These are phyloP conservation scores for Ips typographus DNA, from an alignment of 1,140 invertebrate genomes.

Conservation along the genomic window DNA sequence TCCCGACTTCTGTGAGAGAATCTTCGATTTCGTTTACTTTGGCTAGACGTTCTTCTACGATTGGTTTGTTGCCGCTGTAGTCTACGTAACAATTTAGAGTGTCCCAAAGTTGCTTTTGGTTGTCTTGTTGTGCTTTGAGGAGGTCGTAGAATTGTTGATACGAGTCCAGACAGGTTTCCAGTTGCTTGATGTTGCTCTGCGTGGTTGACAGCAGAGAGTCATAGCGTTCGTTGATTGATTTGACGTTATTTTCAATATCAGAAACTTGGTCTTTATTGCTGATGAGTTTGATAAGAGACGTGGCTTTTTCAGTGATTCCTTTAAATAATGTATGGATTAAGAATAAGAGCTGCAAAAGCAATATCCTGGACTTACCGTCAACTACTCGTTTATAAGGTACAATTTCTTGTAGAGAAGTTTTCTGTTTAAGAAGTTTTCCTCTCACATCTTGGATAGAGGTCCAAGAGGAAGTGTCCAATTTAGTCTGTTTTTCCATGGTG, in stretches of 20 bases:
- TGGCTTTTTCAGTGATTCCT: conserved; percentile 80
- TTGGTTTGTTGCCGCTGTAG: conserved; percentile 77
- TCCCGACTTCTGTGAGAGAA: conserved; percentile 70
- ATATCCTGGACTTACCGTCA: conserved; percentile 60
- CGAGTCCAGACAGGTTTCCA: conserved; percentile 74
- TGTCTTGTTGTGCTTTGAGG: conserved; percentile 82
- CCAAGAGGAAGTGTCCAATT: conserved; percentile 70
- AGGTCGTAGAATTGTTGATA: conserved; percentile 83
- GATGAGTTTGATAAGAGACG: conserved; percentile 62
- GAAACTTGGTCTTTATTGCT: conserved; percentile 62
- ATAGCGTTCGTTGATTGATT: conserved; percentile 73
- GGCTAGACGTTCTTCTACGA: conserved; percentile 68
- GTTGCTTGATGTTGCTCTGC: conserved; percentile 64
- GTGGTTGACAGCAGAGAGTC: conserved; percentile 65
- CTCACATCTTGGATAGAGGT: conserved; percentile 81
- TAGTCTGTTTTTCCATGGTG: conserved; percentile 78
- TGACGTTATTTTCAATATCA: conserved; percentile 67
- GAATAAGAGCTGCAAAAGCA: background rate
- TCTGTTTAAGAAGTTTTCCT: conserved; percentile 83
- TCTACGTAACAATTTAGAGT: conserved; percentile 74
- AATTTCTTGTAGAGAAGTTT: conserved; percentile 86
- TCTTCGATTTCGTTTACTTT: conserved; percentile 79
- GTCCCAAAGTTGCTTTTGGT: conserved; percentile 87
- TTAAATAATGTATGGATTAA: conserved; percentile 9
- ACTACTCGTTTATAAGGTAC: conserved; percentile 85